Base-by-base conservation (phyloP, 2,113 vertebrate species). In the Pygoscelis antarcticus region DNA sequence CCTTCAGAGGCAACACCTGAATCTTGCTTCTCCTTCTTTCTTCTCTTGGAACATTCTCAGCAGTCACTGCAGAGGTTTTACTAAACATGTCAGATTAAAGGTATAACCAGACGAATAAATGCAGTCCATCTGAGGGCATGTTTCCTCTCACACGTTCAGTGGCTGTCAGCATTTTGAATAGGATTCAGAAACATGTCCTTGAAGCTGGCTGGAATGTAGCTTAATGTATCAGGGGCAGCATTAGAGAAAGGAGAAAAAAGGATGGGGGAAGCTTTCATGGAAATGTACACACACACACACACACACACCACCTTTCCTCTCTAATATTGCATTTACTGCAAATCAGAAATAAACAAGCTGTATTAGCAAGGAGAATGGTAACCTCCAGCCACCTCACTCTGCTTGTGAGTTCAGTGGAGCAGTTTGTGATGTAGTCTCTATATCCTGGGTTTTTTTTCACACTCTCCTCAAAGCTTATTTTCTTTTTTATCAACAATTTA, bases 21-120 rank as follows among this genome's bases (percentile, higher is more conserved):
- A 89, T n/a, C 66, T 70, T 15, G n/a, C 57, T 81, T 76, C 83
- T 93, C 87, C 70, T 91, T 2, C 87, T 90, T 80, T 52, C 83
- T 82, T 38, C 80, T 74, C 72, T 72, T 94, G 91, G 94, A 93
- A 64, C 46, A 0, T 8, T 77, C 84, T 77, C 52, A 66, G 94
- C 86, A 69, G 87, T 52, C 47, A 6, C 83, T 80, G 84, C 75
- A 27, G 95, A 94, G 95, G 22, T 83, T 96, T 96, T 80, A 34
- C 95, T 94, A 96, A 97, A 97, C 96, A 96, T 94, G 97, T 97
- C 97, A 97, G 90, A 96, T 94, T 96, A 94, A 97, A 96, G 68
- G 66, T 92, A 90, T 49, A 57, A 83, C 78, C 89, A 93, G 92
- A 85, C 42, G 36, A 74, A 82, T 97, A 62, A 87, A 85, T 95